Conservation (phyloP, 1,140 invertebrate species). For the Zaprionus kolodkinae region DNA sequence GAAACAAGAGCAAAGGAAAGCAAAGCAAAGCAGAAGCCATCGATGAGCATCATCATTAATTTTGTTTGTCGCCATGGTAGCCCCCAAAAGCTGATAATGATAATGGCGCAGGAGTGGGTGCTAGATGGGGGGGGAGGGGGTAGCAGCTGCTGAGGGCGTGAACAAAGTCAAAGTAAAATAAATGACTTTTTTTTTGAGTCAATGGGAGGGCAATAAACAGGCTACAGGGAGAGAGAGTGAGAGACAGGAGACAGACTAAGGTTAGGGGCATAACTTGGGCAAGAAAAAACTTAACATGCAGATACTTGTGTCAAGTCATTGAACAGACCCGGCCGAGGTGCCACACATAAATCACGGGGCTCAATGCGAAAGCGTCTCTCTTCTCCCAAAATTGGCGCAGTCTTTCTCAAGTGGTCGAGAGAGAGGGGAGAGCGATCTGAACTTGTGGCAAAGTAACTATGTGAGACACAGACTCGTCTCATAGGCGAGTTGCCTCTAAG, state of each 20-base stretch:
- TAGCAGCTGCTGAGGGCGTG: conserved; percentile 49
- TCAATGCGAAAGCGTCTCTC: conserved; percentile 56
- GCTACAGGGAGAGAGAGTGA: conserved; percentile 28
- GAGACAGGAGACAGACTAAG: background rate
- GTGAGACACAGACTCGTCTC: conserved; percentile 51
- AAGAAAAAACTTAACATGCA: conserved; percentile 52
- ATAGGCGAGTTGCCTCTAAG: conserved; percentile 53
- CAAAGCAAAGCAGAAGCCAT: conserved; percentile 27
- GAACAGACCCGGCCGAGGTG: conserved; percentile 49
- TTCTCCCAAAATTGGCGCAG: conserved; percentile 34
- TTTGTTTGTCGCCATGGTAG: conserved; percentile 73
- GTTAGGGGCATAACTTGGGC: conserved; percentile 6
- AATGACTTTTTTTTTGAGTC: conserved; percentile 59
- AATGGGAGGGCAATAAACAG: conserved; percentile 47
- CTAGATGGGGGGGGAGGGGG: too few species aligned
- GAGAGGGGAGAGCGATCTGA: background rate
- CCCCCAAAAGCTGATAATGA: conserved; percentile 53
- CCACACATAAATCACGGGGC: conserved; percentile 69
- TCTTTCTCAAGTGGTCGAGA: conserved; percentile 27
- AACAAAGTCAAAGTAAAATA: conserved; percentile 61
- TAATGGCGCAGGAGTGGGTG: conserved; percentile 24
- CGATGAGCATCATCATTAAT: conserved; percentile 74
- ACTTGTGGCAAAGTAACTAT: conserved; percentile 53
- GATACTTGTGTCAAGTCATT: conserved; percentile 47
- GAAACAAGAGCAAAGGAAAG: conserved; percentile 49